Percentiles rank a stretch among this genome's conserved stretches.
Conservation (phyloP, 2,888 invertebrate species). For the Andrena chrysosceles region DNA sequence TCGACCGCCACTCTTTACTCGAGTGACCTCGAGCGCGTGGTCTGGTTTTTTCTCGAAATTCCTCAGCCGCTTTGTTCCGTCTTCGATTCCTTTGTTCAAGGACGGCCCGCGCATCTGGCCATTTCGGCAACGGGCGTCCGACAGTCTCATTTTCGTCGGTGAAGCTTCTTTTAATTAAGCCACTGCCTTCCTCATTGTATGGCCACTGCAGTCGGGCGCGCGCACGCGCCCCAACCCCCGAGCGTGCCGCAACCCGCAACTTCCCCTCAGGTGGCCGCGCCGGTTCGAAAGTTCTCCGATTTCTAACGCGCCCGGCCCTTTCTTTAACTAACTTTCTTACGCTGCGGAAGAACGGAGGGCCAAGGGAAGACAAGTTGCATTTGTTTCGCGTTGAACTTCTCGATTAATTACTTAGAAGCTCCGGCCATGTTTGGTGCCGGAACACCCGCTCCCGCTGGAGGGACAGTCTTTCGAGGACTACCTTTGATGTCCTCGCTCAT, state of each 20-base stretch:
- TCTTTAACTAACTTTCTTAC: too few species aligned
- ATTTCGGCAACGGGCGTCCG: slow-evolving; percentile 3
- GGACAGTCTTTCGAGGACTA: neutral
- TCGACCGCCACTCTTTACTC: too few species aligned
- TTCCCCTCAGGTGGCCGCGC: slow-evolving; percentile 1
- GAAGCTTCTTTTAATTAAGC: slow-evolving; percentile 58
- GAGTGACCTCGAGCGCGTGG: too few species aligned
- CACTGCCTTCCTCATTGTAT: slow-evolving; percentile 52
- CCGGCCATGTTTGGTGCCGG: neutral
- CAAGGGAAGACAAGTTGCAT: neutral
- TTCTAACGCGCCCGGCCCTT: neutral
- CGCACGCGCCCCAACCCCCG: slow-evolving; percentile 16
- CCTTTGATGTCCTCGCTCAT: slow-evolving; percentile 5
- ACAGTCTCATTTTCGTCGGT: slow-evolving; percentile 40
- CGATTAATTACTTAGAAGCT: slow-evolving; percentile 45
- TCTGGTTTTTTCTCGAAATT: too few species aligned
- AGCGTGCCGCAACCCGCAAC: slow-evolving; percentile 31
- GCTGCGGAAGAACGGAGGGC: neutral
- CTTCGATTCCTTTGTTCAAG: slow-evolving; percentile 19
- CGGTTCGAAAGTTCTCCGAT: slow-evolving; percentile 31
- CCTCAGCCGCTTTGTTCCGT: neutral
- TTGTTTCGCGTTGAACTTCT: slow-evolving; percentile 40
- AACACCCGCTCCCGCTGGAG: neutral
- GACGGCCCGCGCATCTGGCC: slow-evolving; percentile 5
- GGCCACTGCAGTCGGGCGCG: slow-evolving; percentile 38